A percentile compares a stretch with the other conserved stretches of the same genome.
phyloP scores from a whole-genome alignment of 1,140 invertebrate species.

The Drosophila kepulauana region DNA sequence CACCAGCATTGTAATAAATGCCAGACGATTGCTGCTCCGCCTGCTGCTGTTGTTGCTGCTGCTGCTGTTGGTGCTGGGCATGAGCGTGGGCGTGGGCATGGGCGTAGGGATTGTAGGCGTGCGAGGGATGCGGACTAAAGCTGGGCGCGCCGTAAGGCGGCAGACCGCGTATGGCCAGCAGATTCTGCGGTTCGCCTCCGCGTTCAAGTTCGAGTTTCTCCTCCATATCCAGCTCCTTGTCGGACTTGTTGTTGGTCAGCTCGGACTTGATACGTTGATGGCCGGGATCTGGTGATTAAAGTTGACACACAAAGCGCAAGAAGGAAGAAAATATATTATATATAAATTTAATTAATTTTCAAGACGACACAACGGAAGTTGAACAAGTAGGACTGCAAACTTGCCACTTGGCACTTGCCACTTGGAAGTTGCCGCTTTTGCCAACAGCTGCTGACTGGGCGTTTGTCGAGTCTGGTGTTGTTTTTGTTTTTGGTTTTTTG shows the following conservation, averaged over 20 bases:
- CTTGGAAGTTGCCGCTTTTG: conserved; percentile 28
- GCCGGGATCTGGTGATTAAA: conserved; percentile 67
- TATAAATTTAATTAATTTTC: conserved; percentile 80
- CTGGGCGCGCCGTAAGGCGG: conserved; percentile 56
- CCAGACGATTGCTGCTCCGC: conserved; percentile 44
- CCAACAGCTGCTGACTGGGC: conserved; percentile 40
- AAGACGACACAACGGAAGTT: conserved; percentile 67
- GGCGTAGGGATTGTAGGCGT: conserved; percentile 65
- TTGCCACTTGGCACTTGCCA: conserved; percentile 40
- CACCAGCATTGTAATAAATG: conserved; percentile 69
- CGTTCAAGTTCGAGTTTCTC: conserved; percentile 88
- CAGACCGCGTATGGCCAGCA: conserved; percentile 66
- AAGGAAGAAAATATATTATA: conserved; percentile 50
- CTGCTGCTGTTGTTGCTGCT: conserved; percentile 50
- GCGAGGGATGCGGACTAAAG: conserved; percentile 62
- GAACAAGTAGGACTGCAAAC: conserved; percentile 69
- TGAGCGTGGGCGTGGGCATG: conserved; percentile 40
- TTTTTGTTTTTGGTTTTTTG: not conserved
- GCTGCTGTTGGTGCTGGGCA: conserved; percentile 53
- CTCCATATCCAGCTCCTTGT: conserved; percentile 75
- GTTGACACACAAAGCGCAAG: conserved; percentile 31
- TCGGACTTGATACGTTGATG: conserved; percentile 86
- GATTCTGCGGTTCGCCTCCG: conserved; percentile 87
- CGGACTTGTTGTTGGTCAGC: conserved; percentile 85
- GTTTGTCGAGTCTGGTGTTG: conserved; percentile 19